A percentile compares a stretch with the other conserved stretches of the same genome.
phyloP scores from a whole-genome alignment of 1,140 invertebrate species.

The Glossosoma conforme region DNA sequence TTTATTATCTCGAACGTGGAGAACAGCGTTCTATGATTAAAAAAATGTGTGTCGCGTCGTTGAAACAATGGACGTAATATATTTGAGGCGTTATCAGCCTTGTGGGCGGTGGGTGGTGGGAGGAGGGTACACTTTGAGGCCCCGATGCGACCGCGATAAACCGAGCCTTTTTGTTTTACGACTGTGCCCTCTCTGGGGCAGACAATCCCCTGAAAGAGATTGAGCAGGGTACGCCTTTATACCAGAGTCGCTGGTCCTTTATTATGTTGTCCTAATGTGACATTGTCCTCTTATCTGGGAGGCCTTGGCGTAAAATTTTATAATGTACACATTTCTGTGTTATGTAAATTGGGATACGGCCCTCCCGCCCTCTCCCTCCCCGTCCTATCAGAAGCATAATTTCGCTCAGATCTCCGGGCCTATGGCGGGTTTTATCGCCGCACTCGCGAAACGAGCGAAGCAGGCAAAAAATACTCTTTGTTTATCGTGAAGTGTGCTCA shows the following conservation, averaged over 20 bases:
- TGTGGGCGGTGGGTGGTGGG: too few relatives aligned
- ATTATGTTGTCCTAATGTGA: conserved; percentile 32
- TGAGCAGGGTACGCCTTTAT: conserved; percentile 31
- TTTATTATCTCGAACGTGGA: too few relatives aligned
- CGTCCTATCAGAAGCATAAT: conserved; percentile 23
- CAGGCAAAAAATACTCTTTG: conserved; percentile 12
- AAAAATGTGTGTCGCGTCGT: too few relatives aligned
- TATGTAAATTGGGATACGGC: conserved; percentile 27
- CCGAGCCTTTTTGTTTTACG: conserved; percentile 30
- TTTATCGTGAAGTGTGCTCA: background rate
- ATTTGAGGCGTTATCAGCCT: conserved; percentile 28
- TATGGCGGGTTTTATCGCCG: conserved; percentile 22
- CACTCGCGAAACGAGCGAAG: conserved; percentile 11
- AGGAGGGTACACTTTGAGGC: conserved; percentile 23
- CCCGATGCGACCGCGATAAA: conserved; percentile 24
- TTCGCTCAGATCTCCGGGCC: conserved; percentile 22
- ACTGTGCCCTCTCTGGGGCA: conserved; percentile 29
- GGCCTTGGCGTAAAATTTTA: conserved; percentile 32
- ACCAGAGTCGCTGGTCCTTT: conserved; percentile 21
- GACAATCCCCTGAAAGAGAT: conserved; percentile 31
- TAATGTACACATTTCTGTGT: conserved; percentile 31
- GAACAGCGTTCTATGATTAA: too few relatives aligned
- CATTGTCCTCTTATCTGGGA: conserved; percentile 30
- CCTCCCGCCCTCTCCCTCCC: background rate
- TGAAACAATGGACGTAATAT: conserved; percentile 24